Conservation (phyloP, 1,140 invertebrate genomes). For the Leptopilina clavipes region DNA sequence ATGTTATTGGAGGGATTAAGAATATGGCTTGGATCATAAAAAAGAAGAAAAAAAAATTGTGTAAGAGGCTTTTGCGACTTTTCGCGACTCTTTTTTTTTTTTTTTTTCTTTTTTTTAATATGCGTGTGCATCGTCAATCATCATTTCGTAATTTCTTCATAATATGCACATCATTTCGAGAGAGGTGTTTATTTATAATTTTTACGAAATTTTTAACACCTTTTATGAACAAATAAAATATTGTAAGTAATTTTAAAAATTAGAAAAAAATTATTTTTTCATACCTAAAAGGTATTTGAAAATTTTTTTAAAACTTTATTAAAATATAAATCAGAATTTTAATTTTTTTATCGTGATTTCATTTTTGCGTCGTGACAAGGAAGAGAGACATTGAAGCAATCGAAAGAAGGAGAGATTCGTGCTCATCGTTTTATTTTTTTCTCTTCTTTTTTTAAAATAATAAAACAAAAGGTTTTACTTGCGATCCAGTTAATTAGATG, state of each 20-base stretch:
- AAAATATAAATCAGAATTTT: no score
- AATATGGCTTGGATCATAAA: neutral
- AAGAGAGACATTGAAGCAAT: slow-evolving; percentile 10
- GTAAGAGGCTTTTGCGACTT: slow-evolving; percentile 7
- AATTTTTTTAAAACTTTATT: no score
- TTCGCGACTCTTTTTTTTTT: neutral
- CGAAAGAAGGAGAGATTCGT: neutral
- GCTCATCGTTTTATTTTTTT: neutral
- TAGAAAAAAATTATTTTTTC: no score
- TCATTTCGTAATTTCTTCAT: no score
- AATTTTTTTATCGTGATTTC: neutral
- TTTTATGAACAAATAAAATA: no score
- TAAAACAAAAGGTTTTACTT: neutral
- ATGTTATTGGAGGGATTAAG: neutral
- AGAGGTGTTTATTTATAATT: no score
- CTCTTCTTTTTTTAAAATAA: neutral
- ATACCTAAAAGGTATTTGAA: no score
- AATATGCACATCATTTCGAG: no score
- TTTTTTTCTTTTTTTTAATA: no score
- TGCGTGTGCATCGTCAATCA: no score
- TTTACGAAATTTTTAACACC: no score
- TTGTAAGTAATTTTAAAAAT: no score
- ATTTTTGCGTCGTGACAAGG: neutral
- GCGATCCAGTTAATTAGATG: neutral
- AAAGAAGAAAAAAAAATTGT: slow-evolving; percentile 7